Evolutionary conservation across 1,140 invertebrate genomes (phyloP).

Genomic region (Parasteatoda tepidariorum): DNA sequence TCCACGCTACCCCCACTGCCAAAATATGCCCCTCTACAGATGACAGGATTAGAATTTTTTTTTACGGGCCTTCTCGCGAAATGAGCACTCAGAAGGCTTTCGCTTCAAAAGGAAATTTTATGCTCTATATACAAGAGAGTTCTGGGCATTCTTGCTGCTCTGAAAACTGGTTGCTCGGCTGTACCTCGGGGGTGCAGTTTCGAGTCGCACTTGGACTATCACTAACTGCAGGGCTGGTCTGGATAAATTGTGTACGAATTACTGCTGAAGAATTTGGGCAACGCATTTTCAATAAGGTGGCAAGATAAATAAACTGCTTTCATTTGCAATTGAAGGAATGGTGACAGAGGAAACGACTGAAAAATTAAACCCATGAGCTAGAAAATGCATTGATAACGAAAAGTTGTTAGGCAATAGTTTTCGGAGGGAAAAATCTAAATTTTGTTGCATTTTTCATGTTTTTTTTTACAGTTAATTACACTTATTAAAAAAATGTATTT

Average conservation of each 20-base stretch:
- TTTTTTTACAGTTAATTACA: too few relatives aligned
- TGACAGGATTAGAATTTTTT: constrained; percentile 38
- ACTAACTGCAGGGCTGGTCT: constrained; percentile 2
- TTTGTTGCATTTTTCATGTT: too few relatives aligned
- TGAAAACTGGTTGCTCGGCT: neutral
- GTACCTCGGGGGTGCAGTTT: neutral
- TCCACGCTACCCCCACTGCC: constrained; percentile 1
- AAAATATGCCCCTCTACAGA: constrained; percentile 33
- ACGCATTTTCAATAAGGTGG: neutral
- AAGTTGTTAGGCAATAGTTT: too few relatives aligned
- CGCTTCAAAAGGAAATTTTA: constrained; percentile 17
- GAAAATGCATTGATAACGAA: too few relatives aligned
- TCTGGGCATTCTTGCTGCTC: neutral
- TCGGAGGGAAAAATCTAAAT: too few relatives aligned
- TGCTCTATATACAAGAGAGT: constrained; percentile 22
- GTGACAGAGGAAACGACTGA: too few relatives aligned
- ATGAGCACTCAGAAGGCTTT: constrained; percentile 17
- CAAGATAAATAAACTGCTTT: neutral
- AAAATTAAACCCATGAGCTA: too few relatives aligned
- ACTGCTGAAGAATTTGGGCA: neutral
- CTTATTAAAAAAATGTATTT: too few relatives aligned
- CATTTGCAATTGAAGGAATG: too few relatives aligned
- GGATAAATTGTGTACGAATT: constrained; percentile 5
- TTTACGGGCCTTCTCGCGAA: constrained; percentile 7
- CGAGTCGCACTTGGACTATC: too few relatives aligned